Evolutionary conservation across 64 coral and sea anemone species (phyloP), one percentile per base, ranked within the genome.

Genomic region (Porites australiensis): DNA sequence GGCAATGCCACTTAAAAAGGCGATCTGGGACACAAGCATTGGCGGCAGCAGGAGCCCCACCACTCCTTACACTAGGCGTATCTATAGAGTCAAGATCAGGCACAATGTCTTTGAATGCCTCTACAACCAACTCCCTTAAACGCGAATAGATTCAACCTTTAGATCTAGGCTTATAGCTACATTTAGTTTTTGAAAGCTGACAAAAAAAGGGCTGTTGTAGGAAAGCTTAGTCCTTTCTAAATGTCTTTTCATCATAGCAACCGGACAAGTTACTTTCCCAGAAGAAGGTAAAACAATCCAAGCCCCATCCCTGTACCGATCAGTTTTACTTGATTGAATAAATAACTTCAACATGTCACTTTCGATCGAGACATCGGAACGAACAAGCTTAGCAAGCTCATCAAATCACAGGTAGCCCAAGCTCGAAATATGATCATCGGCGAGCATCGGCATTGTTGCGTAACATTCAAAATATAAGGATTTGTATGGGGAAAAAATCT

Each of bases 321-420:
- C 79, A 79, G 88, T 89, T 62, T 89, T 79, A 13, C 53, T 63
- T 9, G 67, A 83, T 57, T 91, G 23, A 13, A 84, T 76, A 83
- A 91, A 74, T 52, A 91, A 27, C 54, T 47, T 19, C 27, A 91
- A 82, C 50, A 72, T 58, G 10, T 53, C 68, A 70, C 6, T 46
- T 15, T 82, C 19, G 22, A 84, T 82, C 15, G 74, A 46, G 48
- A 91, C 13, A 20, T 91, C 79, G 5, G 77, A 83, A 10, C 20
- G 21, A 50, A 71, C 47, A 23, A 80, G 44, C 1, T 70, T 79
- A 6, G 66, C 46, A 69, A 80, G 77, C 23, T 90, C 77, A 44
- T 79, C 44, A 81, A 62, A 88, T 23, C 86, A 78, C 79, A 90
- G 46, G 27, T 59, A 52, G 75, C 88, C 2, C 37, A 90, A 59